Evolutionary conservation across 2,888 invertebrate species (phyloP).

Genomic region (Leistus spinibarbis): DNA sequence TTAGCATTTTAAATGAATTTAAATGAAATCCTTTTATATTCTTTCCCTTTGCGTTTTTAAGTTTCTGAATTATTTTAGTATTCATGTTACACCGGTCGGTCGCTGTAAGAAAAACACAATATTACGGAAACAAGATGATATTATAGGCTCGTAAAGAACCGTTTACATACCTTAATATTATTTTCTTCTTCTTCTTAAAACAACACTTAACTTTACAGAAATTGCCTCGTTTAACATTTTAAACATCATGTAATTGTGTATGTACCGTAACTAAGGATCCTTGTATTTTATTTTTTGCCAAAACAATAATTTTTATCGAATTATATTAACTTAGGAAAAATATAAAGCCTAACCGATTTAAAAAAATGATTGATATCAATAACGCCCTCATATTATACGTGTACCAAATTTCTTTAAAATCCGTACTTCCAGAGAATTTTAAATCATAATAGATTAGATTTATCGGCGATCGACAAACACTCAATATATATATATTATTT

Average conservation of each 20-base stretch:
- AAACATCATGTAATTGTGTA: neutral
- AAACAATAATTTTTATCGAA: too few relatives aligned
- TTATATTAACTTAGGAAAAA: too few relatives aligned
- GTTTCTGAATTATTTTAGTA: slow-evolving; percentile 35
- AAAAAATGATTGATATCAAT: too few relatives aligned
- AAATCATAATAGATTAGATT: too few relatives aligned
- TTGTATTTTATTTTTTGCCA: too few relatives aligned
- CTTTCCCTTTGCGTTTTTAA: slow-evolving; percentile 32
- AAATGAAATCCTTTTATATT: slow-evolving; percentile 48
- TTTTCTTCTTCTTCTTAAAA: neutral
- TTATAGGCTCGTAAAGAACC: neutral
- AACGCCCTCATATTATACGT: too few relatives aligned
- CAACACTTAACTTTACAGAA: neutral
- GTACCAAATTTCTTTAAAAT: too few relatives aligned
- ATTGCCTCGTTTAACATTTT: neutral
- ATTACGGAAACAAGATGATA: neutral
- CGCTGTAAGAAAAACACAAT: slow-evolving; percentile 6
- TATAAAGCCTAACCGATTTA: too few relatives aligned
- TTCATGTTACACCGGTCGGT: slow-evolving; percentile 34
- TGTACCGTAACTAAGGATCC: too few relatives aligned
- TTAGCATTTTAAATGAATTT: slow-evolving; percentile 54
- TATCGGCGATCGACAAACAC: too few relatives aligned
- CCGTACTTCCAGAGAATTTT: too few relatives aligned
- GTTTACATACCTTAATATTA: neutral
- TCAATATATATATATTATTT: too few relatives aligned